Percentiles rank a stretch among this genome's conserved stretches.
These are phyloP conservation scores for Cheilinus undulatus DNA, from an alignment of 2,113 vertebrate genomes.

Conservation along the genomic window DNA sequence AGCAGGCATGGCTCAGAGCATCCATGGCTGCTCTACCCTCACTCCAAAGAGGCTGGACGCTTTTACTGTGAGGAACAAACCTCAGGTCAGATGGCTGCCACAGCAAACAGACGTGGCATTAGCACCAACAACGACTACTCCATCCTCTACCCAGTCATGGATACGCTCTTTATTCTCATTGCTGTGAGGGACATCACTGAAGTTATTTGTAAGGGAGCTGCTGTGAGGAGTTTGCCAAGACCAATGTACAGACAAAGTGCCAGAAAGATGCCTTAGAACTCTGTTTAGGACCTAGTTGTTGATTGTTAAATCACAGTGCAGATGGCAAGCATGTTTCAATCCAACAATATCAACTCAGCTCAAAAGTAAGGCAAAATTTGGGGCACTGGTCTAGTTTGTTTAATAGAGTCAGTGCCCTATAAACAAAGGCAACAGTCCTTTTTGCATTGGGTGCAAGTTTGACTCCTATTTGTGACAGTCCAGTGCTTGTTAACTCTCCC, in stretches of 20 bases:
- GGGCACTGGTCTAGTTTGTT: too few relatives aligned
- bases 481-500: too few relatives aligned
- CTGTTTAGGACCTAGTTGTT: slow-evolving; percentile 16
- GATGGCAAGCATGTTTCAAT: not conserved
- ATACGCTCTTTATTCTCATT: slow-evolving; percentile 27
- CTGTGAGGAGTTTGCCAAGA: slow-evolving; percentile 5
- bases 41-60: slow-evolving; percentile 58
- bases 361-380: not conserved
- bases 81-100: slow-evolving; percentile 50
- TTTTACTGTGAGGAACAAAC: slow-evolving; percentile 51
- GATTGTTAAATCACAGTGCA: slow-evolving; percentile 8
- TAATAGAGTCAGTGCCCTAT: too few relatives aligned
- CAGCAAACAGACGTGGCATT: slow-evolving; percentile 37
- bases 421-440: too few relatives aligned
- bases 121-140: slow-evolving; percentile 10
- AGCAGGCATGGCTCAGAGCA: slow-evolving; percentile 56
- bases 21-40: slow-evolving; percentile 39
- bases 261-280: slow-evolving; percentile 32
- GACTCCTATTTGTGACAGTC: too few relatives aligned
- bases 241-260: slow-evolving; percentile 20
- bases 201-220: slow-evolving; percentile 28
- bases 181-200: not conserved
- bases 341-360: not conserved
- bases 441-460: too few relatives aligned
- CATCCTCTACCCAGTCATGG: slow-evolving; percentile 14